Percentiles rank a stretch among this genome's conserved stretches.
Conservation (phyloP, 2,888 invertebrate genomes). For the Clivina fossor region DNA sequence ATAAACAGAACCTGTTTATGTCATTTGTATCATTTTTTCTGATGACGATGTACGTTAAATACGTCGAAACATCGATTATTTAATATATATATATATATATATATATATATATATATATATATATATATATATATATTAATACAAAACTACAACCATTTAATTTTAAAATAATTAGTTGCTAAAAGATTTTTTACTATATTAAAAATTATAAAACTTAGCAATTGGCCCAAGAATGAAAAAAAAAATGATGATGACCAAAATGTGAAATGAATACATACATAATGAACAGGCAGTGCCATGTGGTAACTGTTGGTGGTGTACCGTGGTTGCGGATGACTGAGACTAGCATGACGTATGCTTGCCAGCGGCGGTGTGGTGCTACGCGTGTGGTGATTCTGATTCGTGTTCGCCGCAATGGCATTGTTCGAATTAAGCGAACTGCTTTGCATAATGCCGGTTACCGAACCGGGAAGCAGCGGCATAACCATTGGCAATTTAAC, state of each 20-base stretch:
- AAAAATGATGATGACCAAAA: too few relatives aligned
- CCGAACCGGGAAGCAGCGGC: conserved; percentile 5
- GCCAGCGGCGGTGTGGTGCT: conserved; percentile 23
- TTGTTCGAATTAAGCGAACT: conserved; percentile 21
- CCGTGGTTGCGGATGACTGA: conserved; percentile 23
- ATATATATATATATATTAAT: too few relatives aligned
- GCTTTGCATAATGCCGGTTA: conserved; percentile 6
- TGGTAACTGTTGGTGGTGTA: conserved; percentile 18
- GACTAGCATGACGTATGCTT: conserved; percentile 19
- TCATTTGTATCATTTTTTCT: too few relatives aligned
- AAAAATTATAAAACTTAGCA: too few relatives aligned
- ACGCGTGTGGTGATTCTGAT: conserved; percentile 30
- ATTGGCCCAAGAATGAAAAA: too few relatives aligned
- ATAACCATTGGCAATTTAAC: conserved; percentile 28
- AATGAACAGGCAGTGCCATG: conserved; percentile 24
- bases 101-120: conserved; percentile 1
- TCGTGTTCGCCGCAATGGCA: conserved; percentile 22
- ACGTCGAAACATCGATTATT: too few relatives aligned
- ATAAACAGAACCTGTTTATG: too few relatives aligned
- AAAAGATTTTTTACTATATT: too few relatives aligned
- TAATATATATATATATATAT: conserved; percentile 2
- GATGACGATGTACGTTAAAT: too few relatives aligned
- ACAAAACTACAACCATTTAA: too few relatives aligned
- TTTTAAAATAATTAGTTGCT: too few relatives aligned
- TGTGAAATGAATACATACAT: conserved; percentile 27